These are phyloP conservation scores for Cryptus armator DNA, from an alignment of 2,888 invertebrate species.

Conservation along the genomic window DNA sequence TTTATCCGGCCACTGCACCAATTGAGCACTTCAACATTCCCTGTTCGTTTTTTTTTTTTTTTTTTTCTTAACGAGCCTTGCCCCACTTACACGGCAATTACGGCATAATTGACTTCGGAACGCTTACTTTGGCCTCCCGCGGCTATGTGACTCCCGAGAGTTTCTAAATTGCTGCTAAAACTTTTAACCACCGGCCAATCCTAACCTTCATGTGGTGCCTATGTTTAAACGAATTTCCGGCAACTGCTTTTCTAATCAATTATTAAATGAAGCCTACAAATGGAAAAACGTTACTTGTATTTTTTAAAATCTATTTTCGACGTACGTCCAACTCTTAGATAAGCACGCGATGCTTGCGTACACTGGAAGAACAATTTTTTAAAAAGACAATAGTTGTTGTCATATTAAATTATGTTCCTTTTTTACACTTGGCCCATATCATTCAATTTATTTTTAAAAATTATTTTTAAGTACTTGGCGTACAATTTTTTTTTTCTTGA, in stretches of 20 bases:
- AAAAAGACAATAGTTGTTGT: no score
- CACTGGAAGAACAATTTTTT: no score
- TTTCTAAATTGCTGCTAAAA: slow-evolving; percentile 45
- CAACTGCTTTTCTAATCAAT: background rate
- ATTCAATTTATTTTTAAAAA: no score
- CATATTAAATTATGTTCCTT: no score
- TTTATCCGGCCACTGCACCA: background rate
- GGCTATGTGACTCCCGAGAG: background rate
- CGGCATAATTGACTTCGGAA: slow-evolving; percentile 34
- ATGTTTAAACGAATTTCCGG: background rate
- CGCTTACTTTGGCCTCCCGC: background rate
- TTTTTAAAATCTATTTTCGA: background rate
- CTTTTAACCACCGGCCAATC: slow-evolving; percentile 34
- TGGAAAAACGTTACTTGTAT: background rate
- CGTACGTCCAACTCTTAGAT: background rate
- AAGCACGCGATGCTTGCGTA: no score
- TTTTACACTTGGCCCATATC: no score
- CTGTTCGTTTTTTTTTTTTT: background rate
- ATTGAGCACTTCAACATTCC: background rate
- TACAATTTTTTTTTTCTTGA: no score
- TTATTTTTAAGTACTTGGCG: no score
- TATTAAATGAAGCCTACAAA: background rate
- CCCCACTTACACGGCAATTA: slow-evolving; percentile 43
- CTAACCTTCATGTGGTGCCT: background rate
- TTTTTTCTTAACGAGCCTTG: slow-evolving; percentile 29